Conservation (phyloP, 2,797 vertebrate species). For the Menidia menidia region DNA sequence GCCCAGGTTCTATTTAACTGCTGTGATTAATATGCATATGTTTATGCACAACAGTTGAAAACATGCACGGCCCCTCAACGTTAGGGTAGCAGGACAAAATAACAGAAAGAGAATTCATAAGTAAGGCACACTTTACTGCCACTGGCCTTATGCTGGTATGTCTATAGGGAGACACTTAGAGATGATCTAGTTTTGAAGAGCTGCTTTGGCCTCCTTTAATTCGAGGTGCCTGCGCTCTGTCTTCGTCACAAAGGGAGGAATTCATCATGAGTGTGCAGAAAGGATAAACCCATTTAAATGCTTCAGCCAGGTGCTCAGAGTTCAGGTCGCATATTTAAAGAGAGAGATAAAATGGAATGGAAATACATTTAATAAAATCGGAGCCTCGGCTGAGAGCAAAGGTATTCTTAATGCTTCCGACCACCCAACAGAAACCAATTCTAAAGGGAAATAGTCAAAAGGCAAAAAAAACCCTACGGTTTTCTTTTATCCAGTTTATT, state of each 20-base stretch:
- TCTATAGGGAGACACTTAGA: conserved; percentile 72
- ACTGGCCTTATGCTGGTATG: conserved; percentile 43
- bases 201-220: conserved; percentile 78
- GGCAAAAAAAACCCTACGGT: conserved; percentile 6
- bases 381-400: background rate
- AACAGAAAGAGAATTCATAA: conserved; percentile 1
- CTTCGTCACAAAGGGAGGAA: conserved; percentile 63
- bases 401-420: conserved; percentile 20
- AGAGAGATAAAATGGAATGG: conserved; percentile 29
- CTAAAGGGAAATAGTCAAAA: conserved; percentile 30
- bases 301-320: conserved; percentile 58
- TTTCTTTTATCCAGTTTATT: conserved; percentile 14
- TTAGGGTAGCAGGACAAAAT: conserved; percentile 6
- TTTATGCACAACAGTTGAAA: background rate
- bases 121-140: conserved; percentile 23
- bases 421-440: conserved; percentile 6
- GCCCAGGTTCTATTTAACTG: background rate
- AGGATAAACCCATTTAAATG: conserved; percentile 61
- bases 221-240: conserved; percentile 61
- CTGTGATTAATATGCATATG: background rate
- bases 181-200: conserved; percentile 74
- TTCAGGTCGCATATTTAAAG: conserved; percentile 44
- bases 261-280: conserved; percentile 65
- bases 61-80: background rate
- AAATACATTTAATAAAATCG: conserved; percentile 41